A percentile compares a stretch with the other conserved stretches of the same genome.
These are phyloP conservation scores for Atta texana DNA, from an alignment of 1,140 invertebrate species.

Conservation along the genomic window DNA sequence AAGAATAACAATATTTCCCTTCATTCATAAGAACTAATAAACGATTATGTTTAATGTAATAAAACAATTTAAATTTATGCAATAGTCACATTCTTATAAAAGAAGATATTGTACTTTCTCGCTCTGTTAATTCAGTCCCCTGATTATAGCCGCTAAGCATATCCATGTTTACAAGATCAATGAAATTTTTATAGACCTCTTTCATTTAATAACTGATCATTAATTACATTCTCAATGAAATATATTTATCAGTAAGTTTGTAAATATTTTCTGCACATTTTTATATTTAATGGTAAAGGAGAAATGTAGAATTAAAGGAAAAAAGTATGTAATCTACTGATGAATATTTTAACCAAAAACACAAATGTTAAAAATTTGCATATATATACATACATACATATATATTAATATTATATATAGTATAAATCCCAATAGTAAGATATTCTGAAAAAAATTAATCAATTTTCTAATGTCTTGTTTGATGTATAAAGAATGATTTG, in stretches of 20 bases:
- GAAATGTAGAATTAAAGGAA: not conserved
- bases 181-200: not conserved
- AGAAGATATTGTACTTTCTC: too few species aligned
- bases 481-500: not conserved
- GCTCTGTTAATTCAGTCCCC: too few species aligned
- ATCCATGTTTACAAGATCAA: too few species aligned
- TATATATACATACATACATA: not conserved
- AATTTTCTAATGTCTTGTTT: not conserved
- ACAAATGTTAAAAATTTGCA: constrained; percentile 7
- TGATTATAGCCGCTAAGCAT: too few species aligned
- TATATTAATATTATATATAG: not conserved
- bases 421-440: not conserved
- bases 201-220: not conserved
- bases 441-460: not conserved
- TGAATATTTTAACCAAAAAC: not conserved
- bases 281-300: constrained; percentile 17
- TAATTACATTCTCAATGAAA: not conserved
- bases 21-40: too few species aligned
- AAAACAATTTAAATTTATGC: too few species aligned
- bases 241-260: constrained; percentile 2
- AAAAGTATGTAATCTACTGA: not conserved
- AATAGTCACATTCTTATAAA: too few species aligned
- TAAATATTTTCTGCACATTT: constrained; percentile 42
- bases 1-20: too few species aligned
- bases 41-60: too few species aligned